phyloP scores from a whole-genome alignment of 2,888 invertebrate species.

The Pristionchus entomophagus region DNA sequence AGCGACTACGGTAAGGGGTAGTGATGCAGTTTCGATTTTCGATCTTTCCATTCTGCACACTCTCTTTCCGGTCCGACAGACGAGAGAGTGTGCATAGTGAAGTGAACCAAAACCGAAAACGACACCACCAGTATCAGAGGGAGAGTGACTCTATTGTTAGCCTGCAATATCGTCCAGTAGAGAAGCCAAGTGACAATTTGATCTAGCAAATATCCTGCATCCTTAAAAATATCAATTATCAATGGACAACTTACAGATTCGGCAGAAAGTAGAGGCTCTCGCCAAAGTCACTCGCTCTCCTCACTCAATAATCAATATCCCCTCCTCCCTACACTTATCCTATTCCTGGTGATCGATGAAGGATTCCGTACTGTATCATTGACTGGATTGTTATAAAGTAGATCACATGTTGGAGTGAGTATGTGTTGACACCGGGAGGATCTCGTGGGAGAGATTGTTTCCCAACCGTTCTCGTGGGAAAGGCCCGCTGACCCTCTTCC shows the following conservation, averaged over 20 bases:
- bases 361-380: not conserved
- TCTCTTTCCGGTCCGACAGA: no score
- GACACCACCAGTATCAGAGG: not conserved
- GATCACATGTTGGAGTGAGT: constrained; percentile 3
- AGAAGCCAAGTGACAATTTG: no score
- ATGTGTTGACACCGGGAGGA: not conserved
- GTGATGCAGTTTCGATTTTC: no score
- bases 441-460: not conserved
- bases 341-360: constrained; percentile 1
- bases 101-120: no score
- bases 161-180: no score
- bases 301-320: not conserved
- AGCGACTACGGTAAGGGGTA: constrained; percentile 48
- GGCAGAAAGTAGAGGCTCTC: constrained; percentile 34
- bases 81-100: no score
- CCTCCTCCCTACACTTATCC: not conserved
- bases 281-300: not conserved
- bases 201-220: not conserved
- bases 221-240: not conserved
- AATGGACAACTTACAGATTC: constrained; percentile 38
- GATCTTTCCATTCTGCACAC: no score
- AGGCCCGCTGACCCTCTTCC: not conserved
- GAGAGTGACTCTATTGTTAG: no score
- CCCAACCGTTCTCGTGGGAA: not conserved
- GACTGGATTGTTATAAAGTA: constrained; percentile 29